Conservation (phyloP, 2,888 invertebrate species). For the Drosophila anomalata region DNA sequence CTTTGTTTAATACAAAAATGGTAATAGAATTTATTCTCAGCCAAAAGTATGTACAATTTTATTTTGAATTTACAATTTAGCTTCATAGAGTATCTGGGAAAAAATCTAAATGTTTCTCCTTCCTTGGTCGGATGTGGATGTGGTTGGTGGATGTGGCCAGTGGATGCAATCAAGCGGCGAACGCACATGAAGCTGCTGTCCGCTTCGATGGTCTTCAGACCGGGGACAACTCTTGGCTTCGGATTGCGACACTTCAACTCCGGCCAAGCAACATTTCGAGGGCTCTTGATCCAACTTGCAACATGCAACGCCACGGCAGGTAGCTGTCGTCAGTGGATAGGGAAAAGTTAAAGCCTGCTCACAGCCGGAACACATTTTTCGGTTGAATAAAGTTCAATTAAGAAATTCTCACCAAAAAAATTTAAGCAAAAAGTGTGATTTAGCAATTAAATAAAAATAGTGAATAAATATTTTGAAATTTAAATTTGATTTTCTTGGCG, state of each 20-base stretch:
- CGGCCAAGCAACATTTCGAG: slow-evolving; percentile 37
- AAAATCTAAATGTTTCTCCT: background rate
- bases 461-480: background rate
- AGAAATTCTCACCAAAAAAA: slow-evolving; percentile 37
- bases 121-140: slow-evolving; percentile 44
- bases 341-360: slow-evolving; percentile 49
- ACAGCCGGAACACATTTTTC: slow-evolving; percentile 61
- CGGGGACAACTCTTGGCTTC: slow-evolving; percentile 47
- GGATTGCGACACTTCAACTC: slow-evolving; percentile 66
- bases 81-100: background rate
- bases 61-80: background rate
- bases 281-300: slow-evolving; percentile 43
- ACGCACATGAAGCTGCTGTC: slow-evolving; percentile 59
- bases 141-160: slow-evolving; percentile 30
- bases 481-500: slow-evolving; percentile 1
- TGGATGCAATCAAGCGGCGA: slow-evolving; percentile 66
- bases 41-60: too few species aligned
- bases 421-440: background rate
- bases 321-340: slow-evolving; percentile 35
- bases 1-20: background rate
- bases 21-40: too few species aligned
- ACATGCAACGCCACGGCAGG: slow-evolving; percentile 22
- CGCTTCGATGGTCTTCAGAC: slow-evolving; percentile 63
- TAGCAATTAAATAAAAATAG: background rate
- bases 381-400: slow-evolving; percentile 57